Conservation (phyloP, 2,113 vertebrate genomes). For the Carassius auratus region DNA sequence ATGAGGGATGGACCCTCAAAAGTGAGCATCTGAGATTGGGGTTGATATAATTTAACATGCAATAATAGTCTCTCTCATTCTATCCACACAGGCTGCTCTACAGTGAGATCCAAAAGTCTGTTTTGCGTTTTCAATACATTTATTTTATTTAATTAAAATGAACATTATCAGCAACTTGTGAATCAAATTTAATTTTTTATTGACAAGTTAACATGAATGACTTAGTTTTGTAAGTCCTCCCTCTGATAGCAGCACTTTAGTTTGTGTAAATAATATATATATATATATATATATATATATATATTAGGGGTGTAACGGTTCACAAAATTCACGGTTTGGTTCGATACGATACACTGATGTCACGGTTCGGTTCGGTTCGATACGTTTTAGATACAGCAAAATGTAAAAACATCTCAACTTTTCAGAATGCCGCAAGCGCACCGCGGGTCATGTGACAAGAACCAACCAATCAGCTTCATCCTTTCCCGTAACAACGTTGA, state of each 20-base stretch:
- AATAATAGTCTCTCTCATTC: neutral
- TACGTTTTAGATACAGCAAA: too few relatives aligned
- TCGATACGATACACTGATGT: too few relatives aligned
- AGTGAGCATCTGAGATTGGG: slow-evolving; percentile 68
- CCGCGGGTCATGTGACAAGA: too few relatives aligned
- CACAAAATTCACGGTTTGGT: too few relatives aligned
- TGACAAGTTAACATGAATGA: neutral
- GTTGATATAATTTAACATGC: neutral
- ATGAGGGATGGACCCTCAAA: slow-evolving; percentile 98
- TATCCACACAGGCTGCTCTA: neutral
- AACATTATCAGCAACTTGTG: neutral
- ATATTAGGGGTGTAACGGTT: too few relatives aligned
- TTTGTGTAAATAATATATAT: neutral
- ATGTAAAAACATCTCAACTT: too few relatives aligned
- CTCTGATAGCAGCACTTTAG: neutral
- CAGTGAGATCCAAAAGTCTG: neutral
- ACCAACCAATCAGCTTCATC: too few relatives aligned
- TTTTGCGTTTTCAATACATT: neutral
- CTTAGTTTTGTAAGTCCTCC: neutral
- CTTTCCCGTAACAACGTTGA: too few relatives aligned
- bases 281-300: too few relatives aligned
- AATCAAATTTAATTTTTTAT: neutral
- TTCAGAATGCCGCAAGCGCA: too few relatives aligned
- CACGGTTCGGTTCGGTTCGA: too few relatives aligned
- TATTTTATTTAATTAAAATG: neutral